These are phyloP conservation scores for Drosophila putrida DNA, from an alignment of 2,888 invertebrate species.

Conservation along the genomic window DNA sequence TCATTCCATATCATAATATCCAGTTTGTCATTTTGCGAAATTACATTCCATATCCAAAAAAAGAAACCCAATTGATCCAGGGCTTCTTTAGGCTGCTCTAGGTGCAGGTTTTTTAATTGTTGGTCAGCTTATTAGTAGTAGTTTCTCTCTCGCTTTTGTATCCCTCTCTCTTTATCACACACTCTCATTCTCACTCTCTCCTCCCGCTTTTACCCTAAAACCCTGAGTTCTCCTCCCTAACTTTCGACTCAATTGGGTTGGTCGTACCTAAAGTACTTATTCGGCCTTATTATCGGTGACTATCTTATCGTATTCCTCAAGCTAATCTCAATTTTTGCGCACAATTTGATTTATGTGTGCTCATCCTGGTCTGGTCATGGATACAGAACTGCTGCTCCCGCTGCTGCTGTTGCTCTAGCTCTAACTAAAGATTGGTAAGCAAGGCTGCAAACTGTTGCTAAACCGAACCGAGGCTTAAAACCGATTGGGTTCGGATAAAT, in stretches of 20 bases:
- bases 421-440: too few species aligned
- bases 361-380: conserved; percentile 50
- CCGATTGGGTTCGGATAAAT: too few species aligned
- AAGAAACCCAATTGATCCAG: neutral
- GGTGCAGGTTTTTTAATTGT: conserved; percentile 9
- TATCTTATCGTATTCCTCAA: conserved; percentile 46
- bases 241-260: conserved; percentile 6
- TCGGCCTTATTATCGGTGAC: conserved; percentile 7
- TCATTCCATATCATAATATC: neutral
- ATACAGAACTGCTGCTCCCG: conserved; percentile 3
- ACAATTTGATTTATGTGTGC: conserved; percentile 56
- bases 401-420: neutral
- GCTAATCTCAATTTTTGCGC: conserved; percentile 48
- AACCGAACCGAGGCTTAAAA: too few species aligned
- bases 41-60: neutral
- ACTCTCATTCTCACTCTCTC: neutral
- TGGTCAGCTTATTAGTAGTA: conserved; percentile 24
- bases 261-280: neutral
- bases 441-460: too few species aligned
- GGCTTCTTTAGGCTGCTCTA: neutral
- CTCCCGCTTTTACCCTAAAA: neutral
- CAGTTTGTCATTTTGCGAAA: conserved; percentile 4
- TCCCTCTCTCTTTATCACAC: neutral
- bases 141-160: conserved; percentile 7
- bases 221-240: neutral